These are phyloP conservation scores for Ips nitidus DNA, from an alignment of 1,140 invertebrate genomes.

Conservation along the genomic window DNA sequence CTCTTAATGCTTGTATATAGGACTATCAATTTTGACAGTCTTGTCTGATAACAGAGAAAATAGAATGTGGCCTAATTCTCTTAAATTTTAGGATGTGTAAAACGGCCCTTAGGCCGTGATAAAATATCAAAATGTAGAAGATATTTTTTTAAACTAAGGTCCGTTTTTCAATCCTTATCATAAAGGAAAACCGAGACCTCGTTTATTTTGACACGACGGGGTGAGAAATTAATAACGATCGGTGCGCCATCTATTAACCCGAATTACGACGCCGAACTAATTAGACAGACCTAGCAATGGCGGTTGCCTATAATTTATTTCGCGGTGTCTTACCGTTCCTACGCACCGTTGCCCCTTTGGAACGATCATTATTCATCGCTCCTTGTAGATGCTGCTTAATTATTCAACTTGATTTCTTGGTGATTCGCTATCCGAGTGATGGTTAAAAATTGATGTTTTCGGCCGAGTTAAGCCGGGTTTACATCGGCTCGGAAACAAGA, in stretches of 20 bases:
- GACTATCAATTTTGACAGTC: too few relatives aligned
- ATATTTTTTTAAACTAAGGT: neutral
- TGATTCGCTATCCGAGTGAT: neutral
- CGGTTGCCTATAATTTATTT: slow-evolving; percentile 39
- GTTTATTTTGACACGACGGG: neutral
- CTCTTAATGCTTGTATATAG: too few relatives aligned
- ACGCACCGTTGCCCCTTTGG: slow-evolving; percentile 34
- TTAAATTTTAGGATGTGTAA: too few relatives aligned
- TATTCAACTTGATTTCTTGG: slow-evolving; percentile 22
- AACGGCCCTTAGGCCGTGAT: too few relatives aligned
- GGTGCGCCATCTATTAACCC: slow-evolving; percentile 43
- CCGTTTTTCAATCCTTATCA: neutral
- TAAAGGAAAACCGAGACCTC: neutral
- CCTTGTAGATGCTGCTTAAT: slow-evolving; percentile 16
- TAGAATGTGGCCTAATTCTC: too few relatives aligned
- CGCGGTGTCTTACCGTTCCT: slow-evolving; percentile 24
- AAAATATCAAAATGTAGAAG: too few relatives aligned
- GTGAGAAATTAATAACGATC: slow-evolving; percentile 46
- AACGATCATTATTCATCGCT: slow-evolving; percentile 39
- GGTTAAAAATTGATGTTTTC: too few relatives aligned
- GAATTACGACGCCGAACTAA: slow-evolving; percentile 43
- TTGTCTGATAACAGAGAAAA: too few relatives aligned
- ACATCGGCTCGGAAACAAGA: too few relatives aligned
- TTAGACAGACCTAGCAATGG: slow-evolving; percentile 41
- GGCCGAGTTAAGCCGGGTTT: too few relatives aligned